A percentile compares a stretch with the other conserved stretches of the same genome.
Evolutionary conservation across 2,797 vertebrate species (phyloP).

Genomic region (Prionace glauca): DNA sequence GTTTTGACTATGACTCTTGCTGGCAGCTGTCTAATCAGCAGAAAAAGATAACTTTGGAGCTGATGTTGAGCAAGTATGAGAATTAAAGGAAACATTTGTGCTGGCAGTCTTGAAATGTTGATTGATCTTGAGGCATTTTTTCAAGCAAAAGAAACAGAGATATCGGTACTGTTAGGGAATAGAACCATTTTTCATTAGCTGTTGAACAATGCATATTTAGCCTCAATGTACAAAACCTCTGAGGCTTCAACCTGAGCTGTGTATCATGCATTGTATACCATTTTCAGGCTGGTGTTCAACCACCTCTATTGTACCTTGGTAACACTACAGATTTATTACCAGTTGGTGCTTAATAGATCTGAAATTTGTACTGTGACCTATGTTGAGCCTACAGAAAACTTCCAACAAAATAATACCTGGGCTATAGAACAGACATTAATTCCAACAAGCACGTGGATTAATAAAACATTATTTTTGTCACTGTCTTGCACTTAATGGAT

Average conservation of each 20-base stretch:
- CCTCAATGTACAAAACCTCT: not conserved
- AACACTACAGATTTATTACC: not conserved
- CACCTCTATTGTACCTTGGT: not conserved
- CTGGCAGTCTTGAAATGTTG: not conserved
- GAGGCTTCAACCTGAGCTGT: not conserved
- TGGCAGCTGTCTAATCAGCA: not conserved
- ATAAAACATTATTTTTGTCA: not conserved
- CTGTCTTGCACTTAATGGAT: not conserved
- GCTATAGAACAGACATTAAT: not conserved
- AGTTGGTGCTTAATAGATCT: not conserved
- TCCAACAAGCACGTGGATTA: not conserved
- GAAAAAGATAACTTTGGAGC: not conserved
- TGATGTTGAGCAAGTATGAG: not conserved
- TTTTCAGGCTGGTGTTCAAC: not conserved
- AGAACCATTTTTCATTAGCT: not conserved
- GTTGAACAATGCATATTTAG: not conserved
- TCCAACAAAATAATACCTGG: not conserved
- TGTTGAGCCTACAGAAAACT: not conserved
- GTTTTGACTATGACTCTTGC: not conserved
- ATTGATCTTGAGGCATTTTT: not conserved
- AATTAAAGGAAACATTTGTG: not conserved
- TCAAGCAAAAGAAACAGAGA: not conserved
- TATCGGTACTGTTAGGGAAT: not conserved
- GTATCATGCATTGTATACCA: not conserved
- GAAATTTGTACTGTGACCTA: not conserved